These are phyloP conservation scores for Bacillus rossius DNA, from an alignment of 1,140 invertebrate species.

Conservation along the genomic window DNA sequence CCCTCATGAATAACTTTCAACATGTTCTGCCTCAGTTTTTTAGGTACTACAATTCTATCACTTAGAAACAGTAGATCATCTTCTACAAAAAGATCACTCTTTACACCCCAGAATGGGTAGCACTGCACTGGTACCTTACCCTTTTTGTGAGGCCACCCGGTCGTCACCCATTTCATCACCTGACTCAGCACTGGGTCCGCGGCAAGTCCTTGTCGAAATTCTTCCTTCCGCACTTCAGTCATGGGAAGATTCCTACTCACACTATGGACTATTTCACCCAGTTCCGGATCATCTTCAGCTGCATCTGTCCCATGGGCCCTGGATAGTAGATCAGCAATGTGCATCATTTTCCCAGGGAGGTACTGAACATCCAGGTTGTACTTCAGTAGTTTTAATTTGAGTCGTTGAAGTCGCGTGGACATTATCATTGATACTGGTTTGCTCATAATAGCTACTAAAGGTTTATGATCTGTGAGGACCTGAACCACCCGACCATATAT, in stretches of 20 bases:
- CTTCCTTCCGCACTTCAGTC: too few relatives aligned
- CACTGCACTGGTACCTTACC: not conserved
- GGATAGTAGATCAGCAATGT: slow-evolving; percentile 31
- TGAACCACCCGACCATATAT: slow-evolving; percentile 20
- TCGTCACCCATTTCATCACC: not conserved
- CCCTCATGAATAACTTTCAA: slow-evolving; percentile 29
- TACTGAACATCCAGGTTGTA: slow-evolving; percentile 29
- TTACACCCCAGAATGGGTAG: slow-evolving; percentile 20
- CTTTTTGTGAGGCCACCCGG: slow-evolving; percentile 16
- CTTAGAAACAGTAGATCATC: slow-evolving; percentile 30
- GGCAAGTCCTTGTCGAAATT: too few relatives aligned
- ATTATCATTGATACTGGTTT: slow-evolving; percentile 12
- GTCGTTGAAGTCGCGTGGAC: slow-evolving; percentile 30
- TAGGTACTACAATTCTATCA: slow-evolving; percentile 32
- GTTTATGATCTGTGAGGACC: slow-evolving; percentile 25
- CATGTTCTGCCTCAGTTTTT: slow-evolving; percentile 25
- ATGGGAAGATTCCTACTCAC: too few relatives aligned
- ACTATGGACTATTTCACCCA: not conserved
- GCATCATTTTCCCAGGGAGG: slow-evolving; percentile 29
- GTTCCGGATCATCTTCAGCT: not conserved
- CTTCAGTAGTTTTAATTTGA: slow-evolving; percentile 27
- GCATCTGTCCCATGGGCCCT: slow-evolving; percentile 11
- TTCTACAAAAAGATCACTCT: slow-evolving; percentile 23
- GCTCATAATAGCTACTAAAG: slow-evolving; percentile 25
- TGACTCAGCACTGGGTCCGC: not conserved